Conservation (phyloP, 2,888 invertebrate species). For the Spodoptera exigua region DNA sequence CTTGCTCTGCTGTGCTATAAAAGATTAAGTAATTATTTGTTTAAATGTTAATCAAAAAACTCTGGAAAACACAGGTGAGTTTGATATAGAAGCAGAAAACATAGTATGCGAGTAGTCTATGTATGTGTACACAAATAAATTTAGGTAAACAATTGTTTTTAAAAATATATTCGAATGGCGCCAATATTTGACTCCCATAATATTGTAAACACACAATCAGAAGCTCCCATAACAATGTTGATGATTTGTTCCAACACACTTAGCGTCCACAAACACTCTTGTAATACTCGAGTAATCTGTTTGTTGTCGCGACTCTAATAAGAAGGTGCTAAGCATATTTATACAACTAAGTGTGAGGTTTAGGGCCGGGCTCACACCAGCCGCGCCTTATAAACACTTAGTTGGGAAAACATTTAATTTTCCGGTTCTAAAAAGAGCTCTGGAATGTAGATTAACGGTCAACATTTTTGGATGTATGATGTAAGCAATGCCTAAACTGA, state of each 20-base stretch:
- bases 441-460: constrained; percentile 22
- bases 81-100: too few species aligned
- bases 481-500: too few species aligned
- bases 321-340: constrained; percentile 39
- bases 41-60: too few species aligned
- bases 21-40: too few species aligned
- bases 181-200: neutral
- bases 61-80: too few species aligned
- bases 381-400: constrained; percentile 37
- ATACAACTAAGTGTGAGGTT: constrained; percentile 39
- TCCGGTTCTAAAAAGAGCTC: constrained; percentile 26
- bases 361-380: constrained; percentile 34
- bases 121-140: too few species aligned
- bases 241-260: constrained; percentile 24
- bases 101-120: too few species aligned
- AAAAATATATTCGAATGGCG: too few species aligned
- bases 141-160: too few species aligned
- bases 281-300: constrained; percentile 25
- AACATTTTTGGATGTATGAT: neutral
- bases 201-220: neutral
- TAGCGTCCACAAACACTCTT: constrained; percentile 32
- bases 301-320: constrained; percentile 11
- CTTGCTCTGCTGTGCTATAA: too few species aligned
- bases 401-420: constrained; percentile 33
- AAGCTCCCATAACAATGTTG: constrained; percentile 6